Conservation (phyloP, 2,797 vertebrate species). For the Myoxocephalus aenaeus region DNA sequence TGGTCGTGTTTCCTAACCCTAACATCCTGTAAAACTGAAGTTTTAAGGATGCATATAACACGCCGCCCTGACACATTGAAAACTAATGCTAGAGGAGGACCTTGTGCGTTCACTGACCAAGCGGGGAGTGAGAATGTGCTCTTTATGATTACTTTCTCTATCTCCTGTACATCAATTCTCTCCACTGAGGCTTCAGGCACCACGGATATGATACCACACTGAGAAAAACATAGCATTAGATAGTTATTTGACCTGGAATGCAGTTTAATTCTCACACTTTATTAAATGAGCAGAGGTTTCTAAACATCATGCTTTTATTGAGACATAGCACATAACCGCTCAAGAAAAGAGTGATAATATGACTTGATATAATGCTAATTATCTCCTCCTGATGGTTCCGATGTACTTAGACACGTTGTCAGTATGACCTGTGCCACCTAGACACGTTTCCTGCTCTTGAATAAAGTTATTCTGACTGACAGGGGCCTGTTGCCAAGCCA, state of each 20-base stretch:
- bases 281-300: slow-evolving; percentile 1
- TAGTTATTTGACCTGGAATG: slow-evolving; percentile 12
- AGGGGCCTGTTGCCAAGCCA: slow-evolving; percentile 37
- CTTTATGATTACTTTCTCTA: background rate
- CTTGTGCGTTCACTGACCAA: background rate
- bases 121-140: background rate
- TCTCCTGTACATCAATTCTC: slow-evolving; percentile 5
- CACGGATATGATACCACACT: background rate
- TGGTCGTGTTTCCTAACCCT: background rate
- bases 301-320: background rate
- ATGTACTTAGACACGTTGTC: background rate
- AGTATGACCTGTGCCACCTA: slow-evolving; percentile 8
- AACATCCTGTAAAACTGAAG: too few species aligned
- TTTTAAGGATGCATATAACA: background rate
- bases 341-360: background rate
- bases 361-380: background rate
- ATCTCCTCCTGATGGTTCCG: background rate
- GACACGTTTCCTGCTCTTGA: background rate
- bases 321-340: background rate
- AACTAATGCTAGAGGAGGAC: background rate
- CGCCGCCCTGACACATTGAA: background rate
- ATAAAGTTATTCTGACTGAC: slow-evolving; percentile 50
- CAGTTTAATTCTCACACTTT: slow-evolving; percentile 19
- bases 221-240: slow-evolving; percentile 22
- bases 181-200: background rate